Evolutionary conservation across 2,888 invertebrate genomes (phyloP).

Genomic region (Leptopilina myrica): DNA sequence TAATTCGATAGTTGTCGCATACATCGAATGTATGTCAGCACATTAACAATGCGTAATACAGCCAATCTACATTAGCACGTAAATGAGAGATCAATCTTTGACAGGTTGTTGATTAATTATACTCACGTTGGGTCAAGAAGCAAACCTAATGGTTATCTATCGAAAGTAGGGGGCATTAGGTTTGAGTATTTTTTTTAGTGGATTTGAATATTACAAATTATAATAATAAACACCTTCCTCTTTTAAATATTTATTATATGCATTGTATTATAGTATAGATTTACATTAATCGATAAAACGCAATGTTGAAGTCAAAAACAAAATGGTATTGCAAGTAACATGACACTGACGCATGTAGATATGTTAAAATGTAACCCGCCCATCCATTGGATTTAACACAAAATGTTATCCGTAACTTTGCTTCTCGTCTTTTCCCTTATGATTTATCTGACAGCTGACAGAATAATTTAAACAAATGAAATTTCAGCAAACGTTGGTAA

Average conservation of each 20-base stretch:
- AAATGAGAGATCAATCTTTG: conserved; percentile 27
- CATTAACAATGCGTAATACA: conserved; percentile 18
- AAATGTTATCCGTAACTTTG: conserved; percentile 10
- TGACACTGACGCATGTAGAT: neutral
- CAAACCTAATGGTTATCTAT: too few relatives aligned
- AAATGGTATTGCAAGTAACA: neutral
- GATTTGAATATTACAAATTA: too few relatives aligned
- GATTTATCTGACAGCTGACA: neutral
- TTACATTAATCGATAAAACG: neutral
- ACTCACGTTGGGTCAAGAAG: neutral
- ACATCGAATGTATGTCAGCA: conserved; percentile 3
- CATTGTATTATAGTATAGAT: too few relatives aligned
- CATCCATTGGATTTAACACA: neutral
- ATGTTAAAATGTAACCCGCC: neutral
- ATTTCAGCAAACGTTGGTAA: neutral
- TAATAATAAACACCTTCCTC: too few relatives aligned
- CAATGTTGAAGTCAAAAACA: neutral
- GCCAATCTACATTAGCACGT: conserved; percentile 21
- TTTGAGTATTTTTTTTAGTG: too few relatives aligned
- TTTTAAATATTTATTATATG: too few relatives aligned
- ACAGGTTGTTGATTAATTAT: conserved; percentile 14
- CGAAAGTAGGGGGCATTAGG: too few relatives aligned
- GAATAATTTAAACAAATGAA: conserved; percentile 25
- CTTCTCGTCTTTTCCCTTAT: conserved; percentile 9
- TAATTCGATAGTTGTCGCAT: conserved; percentile 19